phyloP scores from a whole-genome alignment of 2,797 vertebrate genomes.

The Nothura maculosa region DNA sequence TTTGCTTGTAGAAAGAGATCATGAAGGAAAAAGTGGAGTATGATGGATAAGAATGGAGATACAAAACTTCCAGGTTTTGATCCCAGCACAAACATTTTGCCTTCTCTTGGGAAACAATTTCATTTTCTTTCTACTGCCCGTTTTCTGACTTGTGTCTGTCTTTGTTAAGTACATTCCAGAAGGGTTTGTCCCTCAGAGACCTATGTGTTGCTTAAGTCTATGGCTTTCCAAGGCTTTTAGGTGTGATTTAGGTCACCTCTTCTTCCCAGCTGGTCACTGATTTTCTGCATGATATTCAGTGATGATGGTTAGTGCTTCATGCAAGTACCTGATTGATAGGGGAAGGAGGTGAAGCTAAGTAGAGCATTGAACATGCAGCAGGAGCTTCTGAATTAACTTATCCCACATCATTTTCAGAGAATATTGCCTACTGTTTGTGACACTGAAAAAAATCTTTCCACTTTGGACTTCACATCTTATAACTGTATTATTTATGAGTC shows the following conservation, averaged over 20 bases:
- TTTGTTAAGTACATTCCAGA: neutral
- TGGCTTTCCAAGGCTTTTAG: neutral
- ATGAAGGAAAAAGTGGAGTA: neutral
- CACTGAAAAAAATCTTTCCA: neutral
- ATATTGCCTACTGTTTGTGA: neutral
- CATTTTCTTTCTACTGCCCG: neutral
- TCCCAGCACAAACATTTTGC: no score
- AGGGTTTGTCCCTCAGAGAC: neutral
- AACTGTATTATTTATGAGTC: constrained; percentile 31
- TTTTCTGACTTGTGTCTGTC: neutral
- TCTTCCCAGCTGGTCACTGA: neutral
- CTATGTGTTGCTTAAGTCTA: neutral
- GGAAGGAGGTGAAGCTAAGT: neutral
- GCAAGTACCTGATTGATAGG: neutral
- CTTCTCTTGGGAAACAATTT: no score
- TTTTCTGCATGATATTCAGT: neutral
- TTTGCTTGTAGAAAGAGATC: neutral
- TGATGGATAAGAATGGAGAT: neutral
- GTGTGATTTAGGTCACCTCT: neutral
- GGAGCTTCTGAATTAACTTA: neutral
- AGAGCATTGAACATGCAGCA: neutral
- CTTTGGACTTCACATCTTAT: neutral
- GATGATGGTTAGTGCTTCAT: neutral
- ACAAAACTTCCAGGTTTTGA: neutral
- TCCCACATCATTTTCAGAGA: neutral